Conservation (phyloP, 2,797 vertebrate species). For the Chaetophractus vellerosus region DNA sequence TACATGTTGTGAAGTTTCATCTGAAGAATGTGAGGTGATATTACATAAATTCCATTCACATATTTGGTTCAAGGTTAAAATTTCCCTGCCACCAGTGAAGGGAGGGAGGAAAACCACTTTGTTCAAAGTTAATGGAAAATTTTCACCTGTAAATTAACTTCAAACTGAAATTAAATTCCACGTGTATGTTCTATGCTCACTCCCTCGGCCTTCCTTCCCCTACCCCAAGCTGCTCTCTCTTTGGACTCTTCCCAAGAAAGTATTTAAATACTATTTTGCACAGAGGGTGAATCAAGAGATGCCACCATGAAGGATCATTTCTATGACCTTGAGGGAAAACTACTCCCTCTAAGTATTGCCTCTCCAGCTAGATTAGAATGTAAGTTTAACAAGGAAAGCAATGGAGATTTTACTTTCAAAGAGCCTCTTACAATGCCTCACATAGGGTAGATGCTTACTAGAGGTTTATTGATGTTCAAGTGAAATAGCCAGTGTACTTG, state of each 20-base stretch:
- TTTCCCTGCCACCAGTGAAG: not conserved
- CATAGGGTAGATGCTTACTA: not conserved
- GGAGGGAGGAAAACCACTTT: constrained; percentile 57
- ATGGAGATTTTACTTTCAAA: not conserved
- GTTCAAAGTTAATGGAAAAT: constrained; percentile 75
- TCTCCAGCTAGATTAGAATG: not conserved
- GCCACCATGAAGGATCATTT: constrained; percentile 35
- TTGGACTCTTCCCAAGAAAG: constrained; percentile 7
- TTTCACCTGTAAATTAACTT: constrained; percentile 74
- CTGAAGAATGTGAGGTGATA: constrained; percentile 62
- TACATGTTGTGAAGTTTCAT: constrained; percentile 62
- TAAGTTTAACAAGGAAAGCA: constrained; percentile 25
- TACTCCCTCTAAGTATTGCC: constrained; percentile 9
- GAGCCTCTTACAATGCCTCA: not conserved
- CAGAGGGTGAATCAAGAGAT: not conserved
- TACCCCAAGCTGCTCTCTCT: not conserved
- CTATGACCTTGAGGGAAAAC: not conserved
- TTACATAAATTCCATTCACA: constrained; percentile 77
- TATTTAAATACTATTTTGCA: constrained; percentile 22
- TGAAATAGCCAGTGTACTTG: constrained; percentile 29
- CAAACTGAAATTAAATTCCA: constrained; percentile 65
- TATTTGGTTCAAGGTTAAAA: constrained; percentile 75
- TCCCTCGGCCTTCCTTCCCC: not conserved
- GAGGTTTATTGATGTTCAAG: constrained; percentile 36
- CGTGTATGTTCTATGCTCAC: constrained; percentile 18